Evolutionary conservation across 1,140 invertebrate genomes (phyloP), one percentile per base, ranked within the genome.

Genomic region (Heliconius eleuchia): DNA sequence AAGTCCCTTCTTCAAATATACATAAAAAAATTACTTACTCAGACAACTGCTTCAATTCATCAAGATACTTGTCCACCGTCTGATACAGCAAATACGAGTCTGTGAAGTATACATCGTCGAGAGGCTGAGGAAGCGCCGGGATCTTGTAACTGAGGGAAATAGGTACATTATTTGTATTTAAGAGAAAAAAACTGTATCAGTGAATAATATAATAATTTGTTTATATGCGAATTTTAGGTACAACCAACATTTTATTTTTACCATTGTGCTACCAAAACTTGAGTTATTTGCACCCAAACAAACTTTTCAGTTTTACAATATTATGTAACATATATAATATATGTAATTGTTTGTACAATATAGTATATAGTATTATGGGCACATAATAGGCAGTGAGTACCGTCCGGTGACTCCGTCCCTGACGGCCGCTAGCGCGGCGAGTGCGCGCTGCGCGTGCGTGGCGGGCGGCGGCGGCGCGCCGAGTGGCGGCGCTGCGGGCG

Each of bases 1-100:
- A 16, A 46, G 16, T 34, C 13, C 11, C 42, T 46, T 46, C 4
- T 46, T 46, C 11, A 13, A 46, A 13, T 46, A 46, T 46, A 23
- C n/a, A 23, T 23, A 23, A 23, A 23, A 23, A 23, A 23, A 23
- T 23, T 23, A 23, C 23, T 23, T 80, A 91, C 90, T 85, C 73
- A 0, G 85, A 84, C 1, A 88, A 76, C 9, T 73, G 79, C 71
- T 87, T 83, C 18, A 92, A 79, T 23, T 84, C 83, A 1, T 77
- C 74, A 16, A 91, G 19, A 73, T 88, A 74, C 37, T 84, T 87
- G 74, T 92, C 87, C 9, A 89, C 75, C 9, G 81, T 55, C 30
- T 78, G 71, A 6, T 86, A 46, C 37, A 73, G 50, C n/a, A 71
- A 42, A 42, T 57, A 34, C 3, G 27, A 34, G 39, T 71, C 79